Evolutionary conservation across 2,113 vertebrate species (phyloP).

Genomic region (Mustela nigripes): DNA sequence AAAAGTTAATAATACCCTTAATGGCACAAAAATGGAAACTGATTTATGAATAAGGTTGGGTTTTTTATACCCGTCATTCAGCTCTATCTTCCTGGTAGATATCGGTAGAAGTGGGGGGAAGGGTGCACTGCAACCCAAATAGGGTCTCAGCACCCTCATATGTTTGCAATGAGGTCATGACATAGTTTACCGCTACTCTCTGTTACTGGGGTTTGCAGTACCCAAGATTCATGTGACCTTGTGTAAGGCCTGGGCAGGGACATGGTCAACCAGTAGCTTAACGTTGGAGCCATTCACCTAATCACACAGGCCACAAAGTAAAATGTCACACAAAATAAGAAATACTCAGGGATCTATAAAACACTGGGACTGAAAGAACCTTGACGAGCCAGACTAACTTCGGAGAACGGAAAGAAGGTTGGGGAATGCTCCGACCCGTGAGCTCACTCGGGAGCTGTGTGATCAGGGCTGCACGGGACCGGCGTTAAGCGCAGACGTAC

Average conservation of each 20-base stretch:
- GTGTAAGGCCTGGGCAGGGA: too few species aligned
- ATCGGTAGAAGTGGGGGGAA: neutral
- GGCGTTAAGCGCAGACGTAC: rapidly evolving
- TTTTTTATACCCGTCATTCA: slow-evolving; percentile 77
- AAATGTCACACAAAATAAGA: neutral
- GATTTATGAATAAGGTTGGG: slow-evolving; percentile 81
- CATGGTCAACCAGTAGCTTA: neutral
- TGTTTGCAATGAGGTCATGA: too few species aligned
- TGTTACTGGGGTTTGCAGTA: neutral
- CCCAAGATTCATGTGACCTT: neutral
- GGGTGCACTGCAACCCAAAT: rapidly evolving
- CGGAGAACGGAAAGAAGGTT: neutral
- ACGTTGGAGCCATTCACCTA: neutral
- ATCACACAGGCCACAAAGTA: neutral
- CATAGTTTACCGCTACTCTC: rapidly evolving
- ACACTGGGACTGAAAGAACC: neutral
- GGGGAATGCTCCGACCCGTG: neutral
- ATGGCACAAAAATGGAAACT: slow-evolving; percentile 80
- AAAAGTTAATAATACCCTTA: slow-evolving; percentile 80
- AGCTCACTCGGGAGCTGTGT: neutral
- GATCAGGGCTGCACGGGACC: rapidly evolving
- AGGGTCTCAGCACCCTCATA: neutral
- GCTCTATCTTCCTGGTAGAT: slow-evolving; percentile 9
- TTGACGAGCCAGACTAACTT: neutral
- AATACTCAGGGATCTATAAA: neutral